Evolutionary conservation across 1,140 invertebrate genomes (phyloP).

Genomic region (Megalonaias nervosa): DNA sequence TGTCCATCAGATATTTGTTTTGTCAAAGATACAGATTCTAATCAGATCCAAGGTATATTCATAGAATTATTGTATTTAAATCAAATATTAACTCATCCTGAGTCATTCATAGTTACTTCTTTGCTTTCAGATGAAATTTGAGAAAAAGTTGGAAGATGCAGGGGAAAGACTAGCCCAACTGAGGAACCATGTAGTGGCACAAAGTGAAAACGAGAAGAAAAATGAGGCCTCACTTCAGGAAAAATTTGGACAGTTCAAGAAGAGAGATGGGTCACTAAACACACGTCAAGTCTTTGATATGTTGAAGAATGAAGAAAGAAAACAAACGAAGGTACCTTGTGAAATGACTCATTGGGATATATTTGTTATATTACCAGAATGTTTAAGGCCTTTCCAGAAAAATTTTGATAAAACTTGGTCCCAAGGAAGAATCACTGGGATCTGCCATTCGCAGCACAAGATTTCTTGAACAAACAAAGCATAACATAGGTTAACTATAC

Average conservation of each 20-base stretch:
- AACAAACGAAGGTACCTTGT: constrained; percentile 51
- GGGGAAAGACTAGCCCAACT: constrained; percentile 41
- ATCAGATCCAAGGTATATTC: background rate
- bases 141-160: constrained; percentile 38
- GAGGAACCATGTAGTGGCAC: constrained; percentile 33
- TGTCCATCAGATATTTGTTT: no score
- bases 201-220: constrained; percentile 15
- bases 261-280: constrained; percentile 60
- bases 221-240: constrained; percentile 48
- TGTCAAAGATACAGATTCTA: background rate
- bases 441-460: background rate
- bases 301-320: constrained; percentile 60
- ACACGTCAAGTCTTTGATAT: constrained; percentile 63
- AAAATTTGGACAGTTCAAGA: constrained; percentile 54
- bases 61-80: background rate
- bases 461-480: background rate
- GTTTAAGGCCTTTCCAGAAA: background rate
- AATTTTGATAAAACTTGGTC: background rate
- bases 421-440: background rate
- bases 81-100: background rate
- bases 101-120: background rate
- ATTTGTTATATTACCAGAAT: background rate
- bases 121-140: constrained; percentile 30
- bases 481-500: background rate
- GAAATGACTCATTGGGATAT: background rate